Base-by-base conservation (phyloP, 1,140 invertebrate genomes). In the Pantala flavescens region DNA sequence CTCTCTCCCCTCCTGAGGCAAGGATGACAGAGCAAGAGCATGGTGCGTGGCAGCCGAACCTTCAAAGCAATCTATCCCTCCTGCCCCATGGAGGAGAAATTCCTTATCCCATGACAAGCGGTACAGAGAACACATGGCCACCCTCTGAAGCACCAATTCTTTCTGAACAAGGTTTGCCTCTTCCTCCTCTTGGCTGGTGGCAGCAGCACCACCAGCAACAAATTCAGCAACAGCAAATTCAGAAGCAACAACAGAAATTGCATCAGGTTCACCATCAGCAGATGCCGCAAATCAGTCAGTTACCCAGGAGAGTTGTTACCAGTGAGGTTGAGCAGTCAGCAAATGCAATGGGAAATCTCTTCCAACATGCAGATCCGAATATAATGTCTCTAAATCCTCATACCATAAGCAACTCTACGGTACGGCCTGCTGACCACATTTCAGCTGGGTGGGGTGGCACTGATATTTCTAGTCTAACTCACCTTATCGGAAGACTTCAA, bases 1-100 rank as follows among this genome's bases (percentile, higher is more conserved):
- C 77, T 74, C 76, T 77, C 24, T 78, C 84, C 24, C 84, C 85
- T 9, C 84, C 84, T 71, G 82, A 83, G 0, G 77, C 80, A 7
- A 74, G 78, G 74, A 74, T 76, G 36, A 75, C 76, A 23, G 75
- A 77, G 70, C 75, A 77, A 75, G 79, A 42, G 11, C 16, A 43
- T 43, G 23, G 36, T 21, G 14, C 23, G 73, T 49, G 10, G 55
- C 43, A 73, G 16, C 73, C 43, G 43, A 72, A 14, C 9, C 55
- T 71, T 73, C 63, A 63, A 72, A 70, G 16, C 71, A 14, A 43
- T 63, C 73, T 43, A 11, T 21, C 36, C 9, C 21, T 43, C 7
- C 36, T 21, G n/a, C 21, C 36, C 36, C 72, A 21, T 43, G 72
- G 71, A 24, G 36, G 71, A 24, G 24, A 36, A 7, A 36, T 5